Percentiles rank a stretch among this genome's conserved stretches.
Evolutionary conservation across 2,797 vertebrate species (phyloP).

Genomic region (Dryobates pubescens): DNA sequence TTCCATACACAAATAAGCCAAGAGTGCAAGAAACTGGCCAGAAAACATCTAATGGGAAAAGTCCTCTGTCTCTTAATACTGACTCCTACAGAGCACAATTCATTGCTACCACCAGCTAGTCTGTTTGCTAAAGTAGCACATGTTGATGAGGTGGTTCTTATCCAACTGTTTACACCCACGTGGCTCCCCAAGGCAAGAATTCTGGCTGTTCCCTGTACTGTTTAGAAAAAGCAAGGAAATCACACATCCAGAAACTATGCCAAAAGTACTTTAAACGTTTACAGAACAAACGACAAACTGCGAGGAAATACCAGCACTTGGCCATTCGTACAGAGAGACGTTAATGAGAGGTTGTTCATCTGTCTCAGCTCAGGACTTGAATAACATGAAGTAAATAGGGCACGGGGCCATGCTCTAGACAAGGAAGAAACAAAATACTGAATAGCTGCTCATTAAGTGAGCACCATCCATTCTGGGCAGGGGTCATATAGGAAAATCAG

Average conservation of each 20-base stretch:
- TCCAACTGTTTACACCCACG: background rate
- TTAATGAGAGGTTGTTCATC: background rate
- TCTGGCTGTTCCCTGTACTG: background rate
- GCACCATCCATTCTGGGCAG: background rate
- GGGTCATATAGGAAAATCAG: background rate
- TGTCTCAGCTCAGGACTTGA: background rate
- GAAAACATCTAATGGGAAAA: background rate
- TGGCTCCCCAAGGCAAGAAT: background rate
- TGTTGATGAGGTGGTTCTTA: background rate
- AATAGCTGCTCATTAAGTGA: background rate
- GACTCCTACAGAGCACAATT: background rate
- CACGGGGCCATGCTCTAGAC: background rate
- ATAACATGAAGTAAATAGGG: background rate
- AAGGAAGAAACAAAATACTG: slow-evolving; percentile 4
- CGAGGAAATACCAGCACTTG: background rate
- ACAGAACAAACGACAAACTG: background rate
- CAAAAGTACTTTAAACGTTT: slow-evolving; percentile 3
- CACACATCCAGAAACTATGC: slow-evolving; percentile 2
- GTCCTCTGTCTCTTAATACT: background rate
- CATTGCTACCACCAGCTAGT: background rate
- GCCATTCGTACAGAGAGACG: background rate
- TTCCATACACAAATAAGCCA: background rate
- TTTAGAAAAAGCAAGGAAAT: slow-evolving; percentile 18
- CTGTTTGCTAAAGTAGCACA: background rate
- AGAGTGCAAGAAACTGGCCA: background rate